Base-by-base conservation (phyloP, 1,140 invertebrate species). In the Trachelipus rathkii region DNA sequence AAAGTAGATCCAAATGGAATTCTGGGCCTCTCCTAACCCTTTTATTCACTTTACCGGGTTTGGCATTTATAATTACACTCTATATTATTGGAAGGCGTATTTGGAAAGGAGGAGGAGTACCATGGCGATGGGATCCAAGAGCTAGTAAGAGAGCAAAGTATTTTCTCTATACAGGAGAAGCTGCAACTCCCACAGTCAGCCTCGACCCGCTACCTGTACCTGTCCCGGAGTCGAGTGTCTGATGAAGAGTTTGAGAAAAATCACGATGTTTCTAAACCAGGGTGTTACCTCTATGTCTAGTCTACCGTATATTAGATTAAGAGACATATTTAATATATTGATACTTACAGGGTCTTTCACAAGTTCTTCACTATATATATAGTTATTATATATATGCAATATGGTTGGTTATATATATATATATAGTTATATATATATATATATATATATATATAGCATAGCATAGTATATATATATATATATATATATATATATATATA, bases 71-170 rank as follows among this genome's bases (percentile, higher is more conserved):
- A 2, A 75, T 80, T 23, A 80, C 79, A 9, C 72, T 80, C 1
- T 80, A 80, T 44, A 50, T 80, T 21, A 80, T 80, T 72, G 79
- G 74, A 21, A 70, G 77, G 71, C 72, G 72, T 70, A 77, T 80
- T 44, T 80, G 79, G 79, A 72, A 76, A 50, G 79, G 79, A 15
- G 79, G 79, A 24, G 79, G 77, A 45, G 77, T 78, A 5, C 79
- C 77, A 13, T 80, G 77, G 77, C 71, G 77, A 24, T 80, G 79
- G 79, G 77, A 80, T 75, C 79, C 79, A 50, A 73, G 79, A 71
- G 75, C 79, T 10, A 77, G 72, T 33, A 80, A 80, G 23, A 75
- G 73, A 13, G 77, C 74, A 15, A 80, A 80, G 44, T 80, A 80
- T 43, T 80, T 80, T 44, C 75, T 80, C 15, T 80, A 80, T 50